A percentile compares a stretch with the other conserved stretches of the same genome.
Evolutionary conservation across 2,888 invertebrate species (phyloP).

Genomic region (Spodoptera littoralis): DNA sequence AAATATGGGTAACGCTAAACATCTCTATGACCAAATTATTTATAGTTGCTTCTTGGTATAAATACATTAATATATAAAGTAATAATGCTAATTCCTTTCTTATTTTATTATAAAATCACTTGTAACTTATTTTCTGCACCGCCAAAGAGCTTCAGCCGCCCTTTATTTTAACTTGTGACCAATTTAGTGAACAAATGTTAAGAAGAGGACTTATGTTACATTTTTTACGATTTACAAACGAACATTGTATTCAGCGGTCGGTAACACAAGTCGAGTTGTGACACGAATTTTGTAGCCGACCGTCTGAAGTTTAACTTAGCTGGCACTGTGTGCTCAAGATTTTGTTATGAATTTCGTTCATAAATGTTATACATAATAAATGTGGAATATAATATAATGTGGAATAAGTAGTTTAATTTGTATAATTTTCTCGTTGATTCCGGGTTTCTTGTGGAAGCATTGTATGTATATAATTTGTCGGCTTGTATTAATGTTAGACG

Average conservation of each 20-base stretch:
- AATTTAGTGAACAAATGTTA: conserved; percentile 46
- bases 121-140: conserved; percentile 39
- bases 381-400: conserved; percentile 37
- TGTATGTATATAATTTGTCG: conserved; percentile 55
- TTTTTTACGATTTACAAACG: conserved; percentile 34
- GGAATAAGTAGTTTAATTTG: conserved; percentile 52
- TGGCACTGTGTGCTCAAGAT: conserved; percentile 15
- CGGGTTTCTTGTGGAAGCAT: conserved; percentile 35
- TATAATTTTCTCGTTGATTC: conserved; percentile 32
- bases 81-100: too few relatives aligned
- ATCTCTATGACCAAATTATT: conserved; percentile 35
- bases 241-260: conserved; percentile 11
- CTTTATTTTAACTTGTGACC: conserved; percentile 37
- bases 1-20: conserved; percentile 21
- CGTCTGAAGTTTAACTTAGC: conserved; percentile 15
- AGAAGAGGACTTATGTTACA: conserved; percentile 24
- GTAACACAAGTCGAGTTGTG: conserved; percentile 10
- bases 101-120: conserved; percentile 16
- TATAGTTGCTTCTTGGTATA: conserved; percentile 15
- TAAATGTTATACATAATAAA: conserved; percentile 31
- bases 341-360: conserved; percentile 42
- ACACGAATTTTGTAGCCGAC: conserved; percentile 18
- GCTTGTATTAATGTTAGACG: conserved; percentile 28
- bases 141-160: conserved; percentile 46
- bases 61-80: too few relatives aligned